Conservation (phyloP, 2,888 invertebrate genomes). For the Monochamus alternatus region DNA sequence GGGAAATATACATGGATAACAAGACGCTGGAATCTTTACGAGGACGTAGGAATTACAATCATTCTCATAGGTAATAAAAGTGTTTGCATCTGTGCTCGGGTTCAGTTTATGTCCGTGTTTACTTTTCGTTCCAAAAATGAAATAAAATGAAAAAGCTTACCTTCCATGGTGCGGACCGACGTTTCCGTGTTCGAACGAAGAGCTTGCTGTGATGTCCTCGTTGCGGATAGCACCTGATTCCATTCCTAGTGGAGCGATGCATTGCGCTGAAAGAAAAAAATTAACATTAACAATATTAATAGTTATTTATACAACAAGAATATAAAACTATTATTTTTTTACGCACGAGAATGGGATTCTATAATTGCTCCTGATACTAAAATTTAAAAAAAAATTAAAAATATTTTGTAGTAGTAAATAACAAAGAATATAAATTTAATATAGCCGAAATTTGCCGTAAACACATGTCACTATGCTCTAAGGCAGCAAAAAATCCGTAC, state of each 20-base stretch:
- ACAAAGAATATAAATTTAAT: too few species aligned
- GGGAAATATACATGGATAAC: conserved; percentile 19
- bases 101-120: conserved; percentile 15
- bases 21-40: conserved; percentile 19
- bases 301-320: too few species aligned
- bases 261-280: conserved; percentile 80
- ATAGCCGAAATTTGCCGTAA: too few species aligned
- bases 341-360: not conserved
- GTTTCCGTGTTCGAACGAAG: conserved; percentile 87
- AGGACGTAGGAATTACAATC: conserved; percentile 23
- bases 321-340: not conserved
- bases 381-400: too few species aligned
- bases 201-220: conserved; percentile 87
- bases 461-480: too few species aligned
- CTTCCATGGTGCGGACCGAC: conserved; percentile 91
- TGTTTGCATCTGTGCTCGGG: conserved; percentile 26
- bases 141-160: conserved; percentile 71
- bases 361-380: too few species aligned
- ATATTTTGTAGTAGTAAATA: too few species aligned
- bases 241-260: conserved; percentile 89
- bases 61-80: conserved; percentile 27
- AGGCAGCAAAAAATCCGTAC: too few species aligned
- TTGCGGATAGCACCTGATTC: conserved; percentile 87
- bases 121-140: not conserved
- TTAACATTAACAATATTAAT: conserved; percentile 2